Base-by-base conservation (phyloP, 1,140 invertebrate genomes). In the Bombus confusus region DNA sequence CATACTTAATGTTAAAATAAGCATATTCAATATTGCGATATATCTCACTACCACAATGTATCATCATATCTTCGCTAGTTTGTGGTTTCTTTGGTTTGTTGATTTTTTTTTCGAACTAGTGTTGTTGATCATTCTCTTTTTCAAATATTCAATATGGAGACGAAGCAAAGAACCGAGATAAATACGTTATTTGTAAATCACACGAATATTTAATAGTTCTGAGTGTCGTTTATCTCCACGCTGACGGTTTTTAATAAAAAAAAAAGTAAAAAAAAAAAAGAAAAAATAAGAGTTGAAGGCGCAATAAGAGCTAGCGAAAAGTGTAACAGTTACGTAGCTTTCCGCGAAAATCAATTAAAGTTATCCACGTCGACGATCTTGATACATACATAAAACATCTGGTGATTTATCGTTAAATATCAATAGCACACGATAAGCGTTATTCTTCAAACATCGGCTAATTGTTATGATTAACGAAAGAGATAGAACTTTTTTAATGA, bases 281-380 rank as follows among this genome's bases (percentile, higher is more conserved):
- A 47, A 28, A 76, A 76, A 41, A n/a, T n/a, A n/a, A n/a, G n/a
- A n/a, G n/a, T 18, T 25, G n/a, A 34, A 74, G 28, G 39, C 3
- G 28, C 37, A 18, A 47, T 37, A 28, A 59, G 28, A 75, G n/a
- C 47, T 8, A 52, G 18, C 31, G 22, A 31, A 39, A 76, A 37
- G 25, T 59, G 8, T 39, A 62, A 39, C 47, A 28, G 15, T 9
- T 31, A 18, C 39, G 37, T 37, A 2, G 57, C 22, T 68, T 75
- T 37, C 80, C 47, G 18, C 22, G 34, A 39, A 84, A 71, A 22
- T 78, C 22, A 78, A 84, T 84, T 68, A 31, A 78, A 69, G 41
- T 47, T 57, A 18, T 77, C 25, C 31, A 68, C 31, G 31, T 10
- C n/a, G 15, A 31, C 57, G 9, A 76, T 76, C 74, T 37, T n/a